These are phyloP conservation scores for Byasa hedistus DNA, from an alignment of 2,888 invertebrate genomes.

Conservation along the genomic window DNA sequence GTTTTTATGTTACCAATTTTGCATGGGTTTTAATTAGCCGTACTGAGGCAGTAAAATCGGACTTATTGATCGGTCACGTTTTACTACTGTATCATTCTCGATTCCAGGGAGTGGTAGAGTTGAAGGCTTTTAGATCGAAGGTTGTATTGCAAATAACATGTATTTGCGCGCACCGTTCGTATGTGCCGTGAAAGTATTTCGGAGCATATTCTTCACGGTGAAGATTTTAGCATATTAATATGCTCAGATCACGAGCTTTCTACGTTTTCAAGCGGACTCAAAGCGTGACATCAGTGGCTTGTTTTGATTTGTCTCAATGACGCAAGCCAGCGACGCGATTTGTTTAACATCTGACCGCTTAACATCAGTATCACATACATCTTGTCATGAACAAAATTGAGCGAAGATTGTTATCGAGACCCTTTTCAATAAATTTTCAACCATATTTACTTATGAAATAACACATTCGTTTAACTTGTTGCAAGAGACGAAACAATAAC, in stretches of 20 bases:
- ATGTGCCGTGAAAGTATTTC: conserved; percentile 75
- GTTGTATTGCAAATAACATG: conserved; percentile 57
- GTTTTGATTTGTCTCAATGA: conserved; percentile 37
- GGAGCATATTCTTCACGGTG: conserved; percentile 63
- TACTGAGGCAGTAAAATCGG: conserved; percentile 3
- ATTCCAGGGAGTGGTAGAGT: conserved; percentile 42
- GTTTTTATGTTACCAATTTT: conserved; percentile 10
- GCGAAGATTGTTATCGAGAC: not conserved
- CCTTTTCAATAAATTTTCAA: conserved; percentile 13
- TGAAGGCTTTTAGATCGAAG: conserved; percentile 58
- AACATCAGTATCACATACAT: conserved; percentile 10
- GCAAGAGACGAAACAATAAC: conserved; percentile 8
- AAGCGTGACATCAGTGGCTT: conserved; percentile 47
- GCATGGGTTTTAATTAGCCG: conserved; percentile 14
- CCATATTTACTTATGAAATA: conserved; percentile 1
- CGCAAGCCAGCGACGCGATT: conserved; percentile 36
- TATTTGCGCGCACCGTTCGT: conserved; percentile 66
- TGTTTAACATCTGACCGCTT: conserved; percentile 40
- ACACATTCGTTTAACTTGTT: not conserved
- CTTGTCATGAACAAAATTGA: conserved; percentile 21
- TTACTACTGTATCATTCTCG: conserved; percentile 1
- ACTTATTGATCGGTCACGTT: conserved; percentile 10
- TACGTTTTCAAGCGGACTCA: conserved; percentile 51
- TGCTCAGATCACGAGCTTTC: conserved; percentile 65
- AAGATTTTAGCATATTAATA: conserved; percentile 76